Base-by-base conservation (phyloP, 2,797 vertebrate genomes). In the Heliangelus exortis region DNA sequence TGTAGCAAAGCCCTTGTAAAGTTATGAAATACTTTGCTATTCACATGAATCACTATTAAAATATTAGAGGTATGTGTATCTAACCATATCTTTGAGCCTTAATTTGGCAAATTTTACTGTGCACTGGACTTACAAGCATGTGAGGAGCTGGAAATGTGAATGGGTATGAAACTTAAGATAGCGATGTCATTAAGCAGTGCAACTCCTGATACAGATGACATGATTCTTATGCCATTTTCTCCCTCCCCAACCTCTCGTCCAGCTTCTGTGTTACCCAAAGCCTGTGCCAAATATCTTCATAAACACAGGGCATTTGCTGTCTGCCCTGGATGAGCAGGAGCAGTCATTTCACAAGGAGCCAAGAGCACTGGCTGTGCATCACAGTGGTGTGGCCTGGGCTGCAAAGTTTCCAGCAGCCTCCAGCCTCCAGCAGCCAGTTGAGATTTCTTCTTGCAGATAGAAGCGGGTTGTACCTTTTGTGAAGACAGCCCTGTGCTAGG, bases 1-100 rank as follows among this genome's bases (percentile, higher is more conserved):
- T 80, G 66, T 23, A 97, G 63, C 39, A 86, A 86, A 96, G 78
- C 54, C 54, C 79, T 88, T 67, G 89, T 48, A 41, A 87, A 87
- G 73, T 94, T 95, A 79, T 59, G 67, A 96, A 97, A 93, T 75
- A 57, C 51, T 62, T 39, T 85, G 63, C 51, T 82, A 54, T 59
- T 87, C 65, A 41, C 26, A 81, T 92, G 94, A 97, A 80, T 97
- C 94, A 96, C 36, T 92, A 45, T 16, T 87, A 47, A 97, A 94
- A 69, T 87, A 95, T 89, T 92, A 33, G 25, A 93, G 59, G 48
- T 41, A 83, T 88, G 72, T 67, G 58, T 51, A 79, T 95, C 59
- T 87, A 68, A 47, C 33, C 19, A 10, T 65, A 77, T 54, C 53
- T 84, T 67, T 92, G 71, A 51, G 55, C 39, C 77, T 57, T 39